phyloP scores from a whole-genome alignment of 2,113 vertebrate species.

The Chaetura pelagica region DNA sequence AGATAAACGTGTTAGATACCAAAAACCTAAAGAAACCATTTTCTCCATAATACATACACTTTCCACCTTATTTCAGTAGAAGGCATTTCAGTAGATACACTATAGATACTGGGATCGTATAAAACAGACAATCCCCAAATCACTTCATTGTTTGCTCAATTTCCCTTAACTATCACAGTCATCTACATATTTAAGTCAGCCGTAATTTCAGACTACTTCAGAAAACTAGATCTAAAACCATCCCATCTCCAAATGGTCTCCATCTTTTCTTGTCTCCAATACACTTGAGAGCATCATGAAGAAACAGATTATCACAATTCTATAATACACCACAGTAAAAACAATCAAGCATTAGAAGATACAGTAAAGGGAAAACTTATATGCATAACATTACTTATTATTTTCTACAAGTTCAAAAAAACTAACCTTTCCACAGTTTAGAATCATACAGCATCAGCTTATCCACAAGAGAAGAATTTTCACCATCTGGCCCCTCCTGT shows the following conservation, averaged over 20 bases:
- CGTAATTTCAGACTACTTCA: neutral
- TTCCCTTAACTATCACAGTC: neutral
- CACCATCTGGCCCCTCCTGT: slow-evolving; percentile 86
- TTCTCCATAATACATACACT: neutral
- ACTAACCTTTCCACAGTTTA: slow-evolving; percentile 96
- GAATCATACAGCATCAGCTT: slow-evolving; percentile 95
- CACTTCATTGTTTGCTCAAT: neutral
- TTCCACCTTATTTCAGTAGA: neutral
- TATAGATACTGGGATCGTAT: neutral
- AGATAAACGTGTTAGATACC: neutral
- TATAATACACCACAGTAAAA: neutral
- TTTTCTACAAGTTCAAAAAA: neutral
- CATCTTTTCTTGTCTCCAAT: neutral
- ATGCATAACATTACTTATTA: neutral
- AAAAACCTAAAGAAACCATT: neutral
- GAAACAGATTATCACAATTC: neutral
- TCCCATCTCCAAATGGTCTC: neutral
- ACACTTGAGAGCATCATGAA: neutral
- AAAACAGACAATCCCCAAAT: neutral
- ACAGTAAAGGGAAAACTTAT: neutral
- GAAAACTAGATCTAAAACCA: neutral
- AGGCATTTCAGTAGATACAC: neutral
- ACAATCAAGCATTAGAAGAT: neutral
- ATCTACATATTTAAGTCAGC: neutral
- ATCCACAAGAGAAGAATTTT: slow-evolving; percentile 92